Percentiles rank a stretch among this genome's conserved stretches.
phyloP scores from a whole-genome alignment of 2,113 vertebrate genomes.

The Zosterops borbonicus region DNA sequence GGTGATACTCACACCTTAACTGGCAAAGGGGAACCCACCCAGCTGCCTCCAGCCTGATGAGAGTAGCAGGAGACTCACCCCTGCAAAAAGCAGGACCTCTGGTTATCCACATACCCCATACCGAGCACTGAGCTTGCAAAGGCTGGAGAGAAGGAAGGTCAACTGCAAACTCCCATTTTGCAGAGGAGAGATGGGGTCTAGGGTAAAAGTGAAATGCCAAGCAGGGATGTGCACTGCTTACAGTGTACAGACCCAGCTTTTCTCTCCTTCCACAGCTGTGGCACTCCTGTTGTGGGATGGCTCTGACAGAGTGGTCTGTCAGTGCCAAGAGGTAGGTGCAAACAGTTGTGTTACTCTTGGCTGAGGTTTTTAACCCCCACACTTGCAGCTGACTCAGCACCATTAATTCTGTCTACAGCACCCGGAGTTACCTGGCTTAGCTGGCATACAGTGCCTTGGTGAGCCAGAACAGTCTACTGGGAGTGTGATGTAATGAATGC shows the following conservation, averaged over 20 bases:
- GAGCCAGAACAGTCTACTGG: neutral
- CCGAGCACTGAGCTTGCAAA: neutral
- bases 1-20: neutral
- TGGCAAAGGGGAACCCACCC: neutral
- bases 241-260: neutral
- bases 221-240: rapidly evolving
- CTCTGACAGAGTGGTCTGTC: neutral
- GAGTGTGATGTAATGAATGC: neutral
- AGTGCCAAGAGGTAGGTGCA: neutral
- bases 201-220: neutral
- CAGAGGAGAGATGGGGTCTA: neutral
- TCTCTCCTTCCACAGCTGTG: neutral
- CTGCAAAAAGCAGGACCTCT: neutral
- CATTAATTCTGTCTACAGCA: rapidly evolving
- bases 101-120: rapidly evolving
- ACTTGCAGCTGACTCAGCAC: neutral
- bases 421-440: rapidly evolving
- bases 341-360: neutral
- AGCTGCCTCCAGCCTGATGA: rapidly evolving
- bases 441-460: rapidly evolving
- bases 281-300: rapidly evolving
- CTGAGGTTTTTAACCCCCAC: neutral
- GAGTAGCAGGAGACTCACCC: rapidly evolving
- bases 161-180: neutral
- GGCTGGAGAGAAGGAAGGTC: neutral